Evolutionary conservation across 2,888 invertebrate species (phyloP).

Genomic region (Lamellibrachia columna): DNA sequence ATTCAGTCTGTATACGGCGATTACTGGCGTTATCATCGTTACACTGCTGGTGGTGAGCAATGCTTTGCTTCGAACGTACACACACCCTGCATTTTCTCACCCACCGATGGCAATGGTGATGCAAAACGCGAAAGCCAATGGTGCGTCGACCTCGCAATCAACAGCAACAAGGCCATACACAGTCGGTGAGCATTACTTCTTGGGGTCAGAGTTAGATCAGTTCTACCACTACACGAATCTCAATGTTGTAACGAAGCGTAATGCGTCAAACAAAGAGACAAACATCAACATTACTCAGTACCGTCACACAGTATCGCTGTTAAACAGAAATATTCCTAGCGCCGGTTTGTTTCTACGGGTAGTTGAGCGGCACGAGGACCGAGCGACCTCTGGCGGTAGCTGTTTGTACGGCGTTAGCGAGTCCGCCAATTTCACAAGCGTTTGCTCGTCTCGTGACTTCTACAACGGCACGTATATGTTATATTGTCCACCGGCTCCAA

Average conservation of each 20-base stretch:
- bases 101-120: too few species aligned
- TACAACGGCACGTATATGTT: not conserved
- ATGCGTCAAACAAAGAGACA: not conserved
- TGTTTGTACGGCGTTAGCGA: not conserved
- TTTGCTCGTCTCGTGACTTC: not conserved
- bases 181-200: not conserved
- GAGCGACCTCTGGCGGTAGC: not conserved
- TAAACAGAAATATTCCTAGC: too few species aligned
- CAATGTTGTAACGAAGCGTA: not conserved
- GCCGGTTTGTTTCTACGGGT: too few species aligned
- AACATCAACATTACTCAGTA: not conserved
- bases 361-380: not conserved
- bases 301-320: too few species aligned
- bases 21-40: too few species aligned
- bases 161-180: not conserved
- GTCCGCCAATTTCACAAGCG: not conserved
- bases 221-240: not conserved
- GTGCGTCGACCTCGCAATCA: too few species aligned
- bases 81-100: too few species aligned
- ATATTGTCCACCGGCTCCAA: not conserved
- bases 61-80: too few species aligned
- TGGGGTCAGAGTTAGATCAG: not conserved
- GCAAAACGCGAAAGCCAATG: too few species aligned
- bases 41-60: too few species aligned
- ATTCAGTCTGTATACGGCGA: too few species aligned